phyloP scores from a whole-genome alignment of 2,888 invertebrate species.

The Marasmarcha lunaedactyla region DNA sequence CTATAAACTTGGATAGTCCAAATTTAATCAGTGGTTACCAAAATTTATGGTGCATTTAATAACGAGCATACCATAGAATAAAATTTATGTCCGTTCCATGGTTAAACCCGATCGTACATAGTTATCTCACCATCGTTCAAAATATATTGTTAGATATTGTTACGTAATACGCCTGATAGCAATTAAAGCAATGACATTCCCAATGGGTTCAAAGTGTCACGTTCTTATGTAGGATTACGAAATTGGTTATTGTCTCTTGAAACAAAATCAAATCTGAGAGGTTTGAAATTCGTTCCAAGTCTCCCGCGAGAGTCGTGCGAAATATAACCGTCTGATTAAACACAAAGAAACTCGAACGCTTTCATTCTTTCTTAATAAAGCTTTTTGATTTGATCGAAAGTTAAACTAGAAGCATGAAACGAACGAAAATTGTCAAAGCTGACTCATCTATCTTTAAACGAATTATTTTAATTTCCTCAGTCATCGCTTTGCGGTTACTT shows the following conservation, averaged over 20 bases:
- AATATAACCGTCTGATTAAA: constrained; percentile 51
- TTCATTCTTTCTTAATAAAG: constrained; percentile 44
- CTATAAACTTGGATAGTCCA: neutral
- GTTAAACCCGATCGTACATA: neutral
- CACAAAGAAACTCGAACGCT: constrained; percentile 30
- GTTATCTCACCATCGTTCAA: neutral
- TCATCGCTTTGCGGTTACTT: constrained; percentile 38
- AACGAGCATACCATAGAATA: neutral
- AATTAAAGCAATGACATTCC: constrained; percentile 1
- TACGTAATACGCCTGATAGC: neutral
- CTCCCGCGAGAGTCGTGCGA: constrained; percentile 44
- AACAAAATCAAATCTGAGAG: constrained; percentile 17
- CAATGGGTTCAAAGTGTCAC: constrained; percentile 21
- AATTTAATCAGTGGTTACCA: neutral
- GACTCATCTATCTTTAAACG: constrained; percentile 32
- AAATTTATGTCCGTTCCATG: neutral
- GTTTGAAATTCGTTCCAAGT: constrained; percentile 25
- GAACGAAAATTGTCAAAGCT: neutral
- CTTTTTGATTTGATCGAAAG: constrained; percentile 47
- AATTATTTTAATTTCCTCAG: constrained; percentile 60
- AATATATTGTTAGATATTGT: neutral
- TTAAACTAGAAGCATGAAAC: constrained; percentile 42
- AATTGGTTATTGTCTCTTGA: constrained; percentile 35
- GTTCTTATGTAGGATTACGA: constrained; percentile 27
- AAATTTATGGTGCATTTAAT: neutral